Evolutionary conservation across 1,140 invertebrate genomes (phyloP), one percentile per base, ranked within the genome.

Genomic region (Hetaerina americana): DNA sequence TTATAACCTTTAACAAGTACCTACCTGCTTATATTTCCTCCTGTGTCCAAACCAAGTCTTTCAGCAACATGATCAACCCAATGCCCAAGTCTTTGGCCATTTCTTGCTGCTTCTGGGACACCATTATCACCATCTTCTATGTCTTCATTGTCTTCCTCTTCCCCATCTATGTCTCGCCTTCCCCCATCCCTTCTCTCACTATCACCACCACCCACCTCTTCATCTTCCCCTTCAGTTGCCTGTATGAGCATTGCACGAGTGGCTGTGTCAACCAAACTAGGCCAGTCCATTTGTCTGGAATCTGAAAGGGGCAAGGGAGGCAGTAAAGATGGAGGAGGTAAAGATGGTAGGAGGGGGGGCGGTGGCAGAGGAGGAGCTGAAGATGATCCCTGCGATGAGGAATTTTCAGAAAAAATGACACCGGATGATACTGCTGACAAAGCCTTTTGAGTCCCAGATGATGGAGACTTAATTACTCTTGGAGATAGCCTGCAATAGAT

Each of bases 241-340:
- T 68, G 84, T 78, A 85, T 84, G 75, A 89, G 82, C 82, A 92
- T 88, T 26, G 89, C 89, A 73, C 87, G 84, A 0, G 88, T 90
- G 25, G 90, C 90, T 12, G 90, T 90, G 76, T 91, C 88, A 5
- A 92, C 90, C 18, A 93, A 82, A 78, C 87, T 87, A 8, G 87
- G 85, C 91, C 91, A 92, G 78, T 92, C 90, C 73, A 91, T 85
- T 26, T 88, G 85, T 12, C 82, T 77, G 1, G 82, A 79, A 76
- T 87, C 86, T 0, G 87, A 85, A 68, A 88, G 78, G 6, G 87
- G 86, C 66, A 84, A n/a, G 27, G 40, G 40, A 18, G 40, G 40
- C 10, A 57, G 22, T 10, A 57, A 12, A 57, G 40, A n/a, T 18
- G 40, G 40, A n/a, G 40, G 40, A 57, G 40, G 40, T 10, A 57